These are phyloP conservation scores for Eospalax fontanierii DNA, from an alignment of 2,797 vertebrate species.

Conservation along the genomic window DNA sequence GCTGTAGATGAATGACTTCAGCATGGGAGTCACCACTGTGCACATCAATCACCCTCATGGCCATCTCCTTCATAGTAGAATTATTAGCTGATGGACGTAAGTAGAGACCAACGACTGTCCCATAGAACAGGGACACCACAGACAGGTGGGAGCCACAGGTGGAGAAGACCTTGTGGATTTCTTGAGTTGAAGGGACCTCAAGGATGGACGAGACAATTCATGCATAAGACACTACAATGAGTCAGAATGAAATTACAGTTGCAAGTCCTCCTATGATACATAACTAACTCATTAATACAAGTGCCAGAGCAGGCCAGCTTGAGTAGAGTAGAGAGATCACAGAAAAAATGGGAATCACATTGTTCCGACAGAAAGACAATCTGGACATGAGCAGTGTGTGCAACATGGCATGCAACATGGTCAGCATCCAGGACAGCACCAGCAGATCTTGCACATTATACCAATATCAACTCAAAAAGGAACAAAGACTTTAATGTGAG, in stretches of 20 bases:
- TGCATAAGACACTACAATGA: constrained; percentile 75
- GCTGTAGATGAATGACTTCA: constrained; percentile 78
- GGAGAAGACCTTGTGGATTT: constrained; percentile 64
- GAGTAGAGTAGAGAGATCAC: constrained; percentile 77
- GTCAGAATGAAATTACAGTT: constrained; percentile 70
- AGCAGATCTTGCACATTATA: too few relatives aligned
- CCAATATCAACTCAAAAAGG: too few relatives aligned
- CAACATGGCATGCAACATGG: constrained; percentile 48
- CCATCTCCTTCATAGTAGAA: background rate
- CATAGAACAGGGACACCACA: constrained; percentile 60
- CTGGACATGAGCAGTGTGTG: constrained; percentile 68
- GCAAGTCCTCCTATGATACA: constrained; percentile 67
- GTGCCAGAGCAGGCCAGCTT: constrained; percentile 76
- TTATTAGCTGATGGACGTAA: background rate
- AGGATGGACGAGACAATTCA: constrained; percentile 69
- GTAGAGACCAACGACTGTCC: constrained; percentile 57
- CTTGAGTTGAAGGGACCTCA: background rate
- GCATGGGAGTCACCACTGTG: constrained; percentile 66
- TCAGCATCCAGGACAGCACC: constrained; percentile 62
- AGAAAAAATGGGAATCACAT: constrained; percentile 81
- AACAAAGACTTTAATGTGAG: too few relatives aligned
- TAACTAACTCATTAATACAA: constrained; percentile 63
- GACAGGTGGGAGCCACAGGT: constrained; percentile 48
- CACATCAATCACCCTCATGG: constrained; percentile 66
- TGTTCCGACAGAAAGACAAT: constrained; percentile 73